These are phyloP conservation scores for Galerucella calmariensis DNA, from an alignment of 2,888 invertebrate species.

Conservation along the genomic window DNA sequence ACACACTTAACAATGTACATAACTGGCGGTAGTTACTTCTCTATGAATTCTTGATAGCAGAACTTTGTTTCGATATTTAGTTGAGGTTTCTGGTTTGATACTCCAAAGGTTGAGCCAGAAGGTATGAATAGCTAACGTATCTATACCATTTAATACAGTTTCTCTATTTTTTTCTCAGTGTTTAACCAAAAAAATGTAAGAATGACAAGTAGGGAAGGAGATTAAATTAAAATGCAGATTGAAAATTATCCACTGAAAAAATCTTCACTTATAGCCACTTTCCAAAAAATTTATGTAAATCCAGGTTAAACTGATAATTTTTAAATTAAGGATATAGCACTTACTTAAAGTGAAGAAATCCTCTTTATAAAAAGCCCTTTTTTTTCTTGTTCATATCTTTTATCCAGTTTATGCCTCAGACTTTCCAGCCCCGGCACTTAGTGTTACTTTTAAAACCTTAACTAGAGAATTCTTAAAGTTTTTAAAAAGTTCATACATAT, in stretches of 20 bases:
- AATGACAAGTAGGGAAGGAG: too few relatives aligned
- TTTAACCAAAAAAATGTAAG: too few relatives aligned
- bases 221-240: slow-evolving; percentile 19
- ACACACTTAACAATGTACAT: too few relatives aligned
- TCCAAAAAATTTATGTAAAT: slow-evolving; percentile 38
- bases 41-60: too few relatives aligned
- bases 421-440: slow-evolving; percentile 38
- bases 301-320: slow-evolving; percentile 41
- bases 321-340: slow-evolving; percentile 39
- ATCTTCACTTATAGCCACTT: slow-evolving; percentile 33
- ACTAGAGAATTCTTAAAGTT: slow-evolving; percentile 49
- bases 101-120: too few relatives aligned
- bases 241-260: slow-evolving; percentile 15
- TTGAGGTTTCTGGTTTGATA: too few relatives aligned
- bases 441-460: slow-evolving; percentile 48
- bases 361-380: slow-evolving; percentile 27
- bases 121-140: too few relatives aligned
- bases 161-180: too few relatives aligned
- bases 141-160: too few relatives aligned
- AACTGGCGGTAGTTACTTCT: too few relatives aligned
- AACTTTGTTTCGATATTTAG: too few relatives aligned
- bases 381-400: slow-evolving; percentile 39
- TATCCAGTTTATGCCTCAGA: slow-evolving; percentile 40
- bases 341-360: slow-evolving; percentile 33
- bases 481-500: slow-evolving; percentile 53